Percentiles rank a stretch among this genome's conserved stretches.
These are phyloP conservation scores for Siphamia tubifer DNA, from an alignment of 2,113 vertebrate species.

Conservation along the genomic window DNA sequence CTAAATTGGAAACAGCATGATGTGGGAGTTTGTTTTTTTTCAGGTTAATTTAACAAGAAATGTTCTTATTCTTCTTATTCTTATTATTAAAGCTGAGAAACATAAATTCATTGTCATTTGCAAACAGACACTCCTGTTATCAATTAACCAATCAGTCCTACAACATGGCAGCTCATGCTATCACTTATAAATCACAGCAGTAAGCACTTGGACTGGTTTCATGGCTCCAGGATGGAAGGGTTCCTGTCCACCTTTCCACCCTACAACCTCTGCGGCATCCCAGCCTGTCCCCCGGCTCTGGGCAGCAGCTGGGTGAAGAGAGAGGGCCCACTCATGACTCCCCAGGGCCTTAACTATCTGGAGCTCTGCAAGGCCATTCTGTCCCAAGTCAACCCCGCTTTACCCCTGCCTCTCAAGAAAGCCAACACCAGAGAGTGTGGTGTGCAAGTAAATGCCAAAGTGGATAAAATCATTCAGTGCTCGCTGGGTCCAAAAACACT, in stretches of 20 bases:
- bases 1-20: too few species aligned
- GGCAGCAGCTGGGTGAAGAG: slow-evolving; percentile 76
- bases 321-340: slow-evolving; percentile 55
- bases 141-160: slow-evolving; percentile 60
- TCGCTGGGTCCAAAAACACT: slow-evolving; percentile 87
- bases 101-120: too few species aligned
- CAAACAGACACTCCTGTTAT: slow-evolving; percentile 26
- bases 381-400: slow-evolving; percentile 79
- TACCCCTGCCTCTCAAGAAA: slow-evolving; percentile 47
- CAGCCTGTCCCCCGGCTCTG: slow-evolving; percentile 47
- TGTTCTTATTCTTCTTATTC: too few species aligned
- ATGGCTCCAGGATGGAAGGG: slow-evolving; percentile 81
- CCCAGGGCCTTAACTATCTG: slow-evolving; percentile 77
- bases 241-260: slow-evolving; percentile 74
- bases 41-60: too few species aligned
- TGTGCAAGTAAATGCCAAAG: slow-evolving; percentile 88
- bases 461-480: slow-evolving; percentile 86
- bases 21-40: too few species aligned
- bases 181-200: slow-evolving; percentile 31
- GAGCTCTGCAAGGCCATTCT: slow-evolving; percentile 85
- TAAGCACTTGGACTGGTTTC: slow-evolving; percentile 9
- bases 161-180: not conserved
- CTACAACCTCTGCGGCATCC: slow-evolving; percentile 53
- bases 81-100: too few species aligned
- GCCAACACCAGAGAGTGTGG: slow-evolving; percentile 84